Evolutionary conservation across 2,797 vertebrate species (phyloP).

Genomic region (Anguilla pacifica): DNA sequence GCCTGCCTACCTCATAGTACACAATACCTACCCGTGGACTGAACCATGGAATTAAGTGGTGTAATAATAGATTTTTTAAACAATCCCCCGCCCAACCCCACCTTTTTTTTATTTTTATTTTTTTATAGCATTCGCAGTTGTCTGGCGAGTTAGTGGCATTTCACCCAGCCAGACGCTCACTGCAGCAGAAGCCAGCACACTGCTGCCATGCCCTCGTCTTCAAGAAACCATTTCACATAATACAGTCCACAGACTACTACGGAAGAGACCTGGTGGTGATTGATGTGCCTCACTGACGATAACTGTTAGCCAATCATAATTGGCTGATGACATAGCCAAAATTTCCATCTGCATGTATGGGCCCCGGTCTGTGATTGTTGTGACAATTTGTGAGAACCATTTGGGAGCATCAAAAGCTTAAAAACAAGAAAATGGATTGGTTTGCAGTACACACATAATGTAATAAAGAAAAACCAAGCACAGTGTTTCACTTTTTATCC

Average conservation of each 20-base stretch:
- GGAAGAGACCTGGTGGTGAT: background rate
- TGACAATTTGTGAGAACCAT: background rate
- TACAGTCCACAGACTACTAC: background rate
- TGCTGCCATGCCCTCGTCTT: background rate
- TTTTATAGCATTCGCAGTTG: background rate
- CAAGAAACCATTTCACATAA: background rate
- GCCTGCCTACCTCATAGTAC: constrained; percentile 48
- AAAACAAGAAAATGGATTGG: background rate
- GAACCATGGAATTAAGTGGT: background rate
- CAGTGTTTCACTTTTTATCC: background rate
- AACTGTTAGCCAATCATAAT: background rate
- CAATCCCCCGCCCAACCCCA: background rate
- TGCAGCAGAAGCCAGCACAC: background rate
- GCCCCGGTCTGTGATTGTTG: background rate
- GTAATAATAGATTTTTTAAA: background rate
- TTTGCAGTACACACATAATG: background rate
- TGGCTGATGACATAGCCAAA: background rate
- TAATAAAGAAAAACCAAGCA: background rate
- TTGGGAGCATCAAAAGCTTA: background rate
- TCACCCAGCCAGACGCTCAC: too few relatives aligned
- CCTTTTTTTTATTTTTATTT: background rate
- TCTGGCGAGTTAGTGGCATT: background rate
- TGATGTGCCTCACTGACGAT: background rate
- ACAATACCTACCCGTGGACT: background rate
- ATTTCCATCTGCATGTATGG: background rate